Percentiles rank a stretch among this genome's conserved stretches.
Evolutionary conservation across 2,888 invertebrate genomes (phyloP).

Genomic region (Sylvicola cinctus): DNA sequence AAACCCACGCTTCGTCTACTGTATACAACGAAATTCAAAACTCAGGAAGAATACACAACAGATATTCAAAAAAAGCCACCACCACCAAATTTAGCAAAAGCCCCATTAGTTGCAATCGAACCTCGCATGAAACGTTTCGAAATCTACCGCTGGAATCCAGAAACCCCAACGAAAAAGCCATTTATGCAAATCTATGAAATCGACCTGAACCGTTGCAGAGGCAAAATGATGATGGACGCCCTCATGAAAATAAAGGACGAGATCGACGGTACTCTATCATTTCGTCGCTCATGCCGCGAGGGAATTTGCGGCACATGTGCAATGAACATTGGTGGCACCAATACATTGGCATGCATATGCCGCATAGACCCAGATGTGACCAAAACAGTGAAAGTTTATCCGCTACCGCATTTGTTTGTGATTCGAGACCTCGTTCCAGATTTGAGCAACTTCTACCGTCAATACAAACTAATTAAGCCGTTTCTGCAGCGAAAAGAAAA

Average conservation of each 20-base stretch:
- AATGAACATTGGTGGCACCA: conserved; percentile 95
- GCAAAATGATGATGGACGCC: conserved; percentile 96
- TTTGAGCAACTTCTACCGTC: conserved; percentile 87
- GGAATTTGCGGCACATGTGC: conserved; percentile 97
- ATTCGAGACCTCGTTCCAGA: conserved; percentile 89
- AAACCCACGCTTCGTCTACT: too few relatives aligned
- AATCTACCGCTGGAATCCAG: conserved; percentile 78
- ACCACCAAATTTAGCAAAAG: too few relatives aligned
- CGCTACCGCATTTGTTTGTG: conserved; percentile 98
- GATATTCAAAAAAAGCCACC: too few relatives aligned
- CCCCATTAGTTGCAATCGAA: too few relatives aligned
- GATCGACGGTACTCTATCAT: conserved; percentile 85
- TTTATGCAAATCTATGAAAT: conserved; percentile 40
- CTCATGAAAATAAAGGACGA: conserved; percentile 94
- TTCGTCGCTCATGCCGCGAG: conserved; percentile 90
- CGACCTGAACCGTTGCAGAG: conserved; percentile 74
- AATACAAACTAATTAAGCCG: conserved; percentile 88
- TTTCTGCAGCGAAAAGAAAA: conserved; percentile 72
- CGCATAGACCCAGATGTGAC: conserved; percentile 66
- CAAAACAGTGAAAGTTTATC: conserved; percentile 73
- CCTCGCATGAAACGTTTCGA: conserved; percentile 53
- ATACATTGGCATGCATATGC: conserved; percentile 90
- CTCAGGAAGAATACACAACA: too few relatives aligned
- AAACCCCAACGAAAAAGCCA: conserved; percentile 66
- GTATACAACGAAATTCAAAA: too few relatives aligned